These are phyloP conservation scores for Actenoides lindsayi DNA, from an alignment of 2,113 vertebrate species.

Conservation along the genomic window DNA sequence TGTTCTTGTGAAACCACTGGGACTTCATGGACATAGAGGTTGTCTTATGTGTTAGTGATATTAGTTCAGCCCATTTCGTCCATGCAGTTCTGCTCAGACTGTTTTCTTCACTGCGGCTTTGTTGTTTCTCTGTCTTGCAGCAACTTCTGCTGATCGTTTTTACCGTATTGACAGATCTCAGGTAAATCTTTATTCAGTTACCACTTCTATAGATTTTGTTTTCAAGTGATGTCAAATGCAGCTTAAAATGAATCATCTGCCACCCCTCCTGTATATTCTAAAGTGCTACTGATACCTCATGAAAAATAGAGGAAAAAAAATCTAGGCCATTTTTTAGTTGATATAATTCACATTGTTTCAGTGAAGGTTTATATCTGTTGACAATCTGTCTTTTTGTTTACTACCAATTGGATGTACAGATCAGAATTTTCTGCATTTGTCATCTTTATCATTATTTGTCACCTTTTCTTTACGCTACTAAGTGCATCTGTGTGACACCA, in stretches of 20 bases:
- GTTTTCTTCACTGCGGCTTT: background rate
- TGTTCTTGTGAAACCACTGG: background rate
- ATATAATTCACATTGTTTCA: background rate
- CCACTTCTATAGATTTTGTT: background rate
- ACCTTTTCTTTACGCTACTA: background rate
- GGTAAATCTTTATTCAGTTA: constrained; percentile 70
- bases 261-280: background rate
- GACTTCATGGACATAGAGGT: background rate
- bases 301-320: background rate
- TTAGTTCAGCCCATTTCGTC: background rate
- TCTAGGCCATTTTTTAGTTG: background rate
- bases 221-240: background rate
- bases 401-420: background rate
- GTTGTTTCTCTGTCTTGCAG: constrained; percentile 71
- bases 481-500: background rate
- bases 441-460: background rate
- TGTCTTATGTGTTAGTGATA: background rate
- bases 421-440: background rate
- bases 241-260: background rate
- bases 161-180: constrained; percentile 99
- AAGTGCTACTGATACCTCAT: background rate
- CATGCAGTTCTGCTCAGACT: background rate
- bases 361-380: background rate
- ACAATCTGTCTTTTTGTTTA: background rate
- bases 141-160: constrained; percentile 96